These are phyloP conservation scores for Chelonus insularis DNA, from an alignment of 1,140 invertebrate genomes.

Conservation along the genomic window DNA sequence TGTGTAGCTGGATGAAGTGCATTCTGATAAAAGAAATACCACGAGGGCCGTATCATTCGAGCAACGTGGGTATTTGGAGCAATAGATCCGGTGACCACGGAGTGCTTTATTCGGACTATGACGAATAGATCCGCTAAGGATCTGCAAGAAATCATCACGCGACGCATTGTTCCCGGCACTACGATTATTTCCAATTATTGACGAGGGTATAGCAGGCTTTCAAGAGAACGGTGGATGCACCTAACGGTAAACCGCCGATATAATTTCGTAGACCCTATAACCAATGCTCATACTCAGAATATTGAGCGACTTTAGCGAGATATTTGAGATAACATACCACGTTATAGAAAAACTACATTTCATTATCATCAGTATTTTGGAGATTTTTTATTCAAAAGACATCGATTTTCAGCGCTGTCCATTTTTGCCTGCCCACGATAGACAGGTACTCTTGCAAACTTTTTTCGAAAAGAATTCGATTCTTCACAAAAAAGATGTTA, in stretches of 20 bases:
- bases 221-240: neutral
- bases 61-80: conserved; percentile 52
- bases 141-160: neutral
- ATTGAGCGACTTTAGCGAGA: neutral
- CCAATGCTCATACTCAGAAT: neutral
- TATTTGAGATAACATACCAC: neutral
- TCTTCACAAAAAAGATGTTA: no score
- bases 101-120: neutral
- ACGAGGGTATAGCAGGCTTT: neutral
- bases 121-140: neutral
- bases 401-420: no score
- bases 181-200: neutral
- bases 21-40: conserved; percentile 34
- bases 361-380: neutral
- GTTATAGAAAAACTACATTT: neutral
- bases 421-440: no score
- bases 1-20: conserved; percentile 34
- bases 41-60: conserved; percentile 29
- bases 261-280: neutral
- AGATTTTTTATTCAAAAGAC: neutral
- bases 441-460: no score
- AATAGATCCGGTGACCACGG: neutral
- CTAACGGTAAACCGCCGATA: neutral
- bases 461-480: no score
- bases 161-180: neutral